Conservation (phyloP, 2,797 vertebrate genomes). For the Scleropages formosus region DNA sequence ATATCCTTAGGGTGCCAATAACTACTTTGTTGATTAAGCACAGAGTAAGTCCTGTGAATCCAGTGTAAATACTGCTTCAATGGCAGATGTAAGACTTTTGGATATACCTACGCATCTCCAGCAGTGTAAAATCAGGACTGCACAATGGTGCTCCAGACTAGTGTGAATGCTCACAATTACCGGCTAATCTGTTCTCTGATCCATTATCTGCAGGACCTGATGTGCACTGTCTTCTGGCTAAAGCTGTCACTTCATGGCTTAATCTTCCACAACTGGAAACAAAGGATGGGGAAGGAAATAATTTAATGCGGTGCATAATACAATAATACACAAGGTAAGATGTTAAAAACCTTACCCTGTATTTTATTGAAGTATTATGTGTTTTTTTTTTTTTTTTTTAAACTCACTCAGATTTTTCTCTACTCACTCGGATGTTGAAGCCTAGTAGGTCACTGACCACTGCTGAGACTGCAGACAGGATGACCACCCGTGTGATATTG, state of each 20-base stretch:
- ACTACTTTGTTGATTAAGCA: background rate
- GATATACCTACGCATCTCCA: slow-evolving; percentile 8
- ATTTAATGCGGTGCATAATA: no score
- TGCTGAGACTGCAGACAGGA: slow-evolving; percentile 93
- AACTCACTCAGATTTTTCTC: background rate
- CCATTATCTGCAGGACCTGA: background rate
- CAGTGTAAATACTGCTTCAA: slow-evolving; percentile 17
- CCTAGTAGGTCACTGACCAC: slow-evolving; percentile 94
- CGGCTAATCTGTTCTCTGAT: slow-evolving; percentile 2
- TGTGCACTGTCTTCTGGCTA: background rate
- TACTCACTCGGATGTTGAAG: slow-evolving; percentile 93
- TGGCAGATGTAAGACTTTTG: background rate
- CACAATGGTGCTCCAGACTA: background rate
- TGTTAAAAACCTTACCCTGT: no score
- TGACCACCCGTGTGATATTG: slow-evolving; percentile 94
- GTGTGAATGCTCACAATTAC: slow-evolving; percentile 1
- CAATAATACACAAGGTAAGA: no score
- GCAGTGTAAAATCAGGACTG: background rate
- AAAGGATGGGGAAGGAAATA: no score
- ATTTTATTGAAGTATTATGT: no score
- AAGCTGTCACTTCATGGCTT: slow-evolving; percentile 75
- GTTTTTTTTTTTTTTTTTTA: no score
- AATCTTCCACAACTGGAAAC: slow-evolving; percentile 90
- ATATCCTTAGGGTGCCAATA: background rate
- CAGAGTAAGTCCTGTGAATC: slow-evolving; percentile 1